Conservation (phyloP, 2,113 vertebrate genomes). For the Aptenodytes forsteri region DNA sequence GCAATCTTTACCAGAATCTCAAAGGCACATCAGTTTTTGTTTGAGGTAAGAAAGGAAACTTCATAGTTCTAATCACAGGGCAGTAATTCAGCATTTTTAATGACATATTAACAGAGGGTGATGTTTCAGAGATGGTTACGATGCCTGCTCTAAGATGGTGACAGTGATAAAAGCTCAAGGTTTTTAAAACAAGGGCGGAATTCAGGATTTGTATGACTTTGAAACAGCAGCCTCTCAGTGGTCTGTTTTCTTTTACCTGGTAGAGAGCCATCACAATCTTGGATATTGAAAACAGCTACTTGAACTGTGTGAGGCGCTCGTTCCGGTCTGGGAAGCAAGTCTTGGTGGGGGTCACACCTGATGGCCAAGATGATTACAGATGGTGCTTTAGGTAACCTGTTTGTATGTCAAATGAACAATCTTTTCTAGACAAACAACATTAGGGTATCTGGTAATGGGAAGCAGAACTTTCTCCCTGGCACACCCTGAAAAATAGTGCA, state of each 20-base stretch:
- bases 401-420: background rate
- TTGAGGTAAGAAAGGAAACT: background rate
- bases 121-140: background rate
- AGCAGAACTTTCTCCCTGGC: background rate
- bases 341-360: slow-evolving; percentile 79
- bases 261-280: slow-evolving; percentile 94
- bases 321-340: slow-evolving; percentile 87
- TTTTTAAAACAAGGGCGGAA: background rate
- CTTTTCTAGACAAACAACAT: background rate
- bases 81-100: background rate
- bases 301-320: slow-evolving; percentile 75
- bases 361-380: slow-evolving; percentile 81
- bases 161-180: background rate
- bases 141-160: background rate
- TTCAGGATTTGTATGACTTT: background rate
- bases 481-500: background rate
- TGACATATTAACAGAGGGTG: background rate
- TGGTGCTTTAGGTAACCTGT: slow-evolving; percentile 89
- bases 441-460: background rate
- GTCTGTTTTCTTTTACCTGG: background rate
- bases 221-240: background rate
- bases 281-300: slow-evolving; percentile 90
- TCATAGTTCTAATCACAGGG: background rate
- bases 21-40: background rate
- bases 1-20: background rate